A percentile compares a stretch with the other conserved stretches of the same genome.
These are phyloP conservation scores for Florisuga fusca DNA, from an alignment of 2,797 vertebrate species.

Conservation along the genomic window DNA sequence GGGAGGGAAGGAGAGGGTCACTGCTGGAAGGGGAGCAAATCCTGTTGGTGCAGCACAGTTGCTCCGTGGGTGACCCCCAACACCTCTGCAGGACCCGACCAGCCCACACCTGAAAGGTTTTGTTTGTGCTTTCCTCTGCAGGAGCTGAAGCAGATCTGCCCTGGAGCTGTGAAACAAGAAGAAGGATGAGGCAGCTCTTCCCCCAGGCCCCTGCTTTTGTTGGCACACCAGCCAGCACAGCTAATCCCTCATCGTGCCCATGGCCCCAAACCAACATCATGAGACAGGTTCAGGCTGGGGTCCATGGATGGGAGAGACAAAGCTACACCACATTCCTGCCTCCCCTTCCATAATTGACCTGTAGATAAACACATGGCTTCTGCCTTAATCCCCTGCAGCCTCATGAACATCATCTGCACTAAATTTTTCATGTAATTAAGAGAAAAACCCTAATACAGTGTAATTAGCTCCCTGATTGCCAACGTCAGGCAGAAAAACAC, in stretches of 20 bases:
- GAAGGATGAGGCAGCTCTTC: not conserved
- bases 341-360: slow-evolving; percentile 20
- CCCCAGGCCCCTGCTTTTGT: not conserved
- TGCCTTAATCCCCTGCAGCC: slow-evolving; percentile 69
- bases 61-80: fast-evolving
- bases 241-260: not conserved
- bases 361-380: slow-evolving; percentile 55
- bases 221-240: not conserved
- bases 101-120: not conserved
- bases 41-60: fast-evolving
- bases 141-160: not conserved
- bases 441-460: slow-evolving; percentile 80
- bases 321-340: not conserved
- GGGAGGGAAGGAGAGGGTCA: not conserved
- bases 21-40: not conserved
- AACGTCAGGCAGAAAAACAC: slow-evolving; percentile 70
- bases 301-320: not conserved
- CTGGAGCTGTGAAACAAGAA: not conserved
- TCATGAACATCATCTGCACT: slow-evolving; percentile 69
- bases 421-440: slow-evolving; percentile 83
- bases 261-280: not conserved
- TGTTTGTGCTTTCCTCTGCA: not conserved
- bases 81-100: fast-evolving
- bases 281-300: not conserved
- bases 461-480: slow-evolving; percentile 83